phyloP scores from a whole-genome alignment of 2,797 vertebrate genomes.

The Macrochelys suwanniensis region DNA sequence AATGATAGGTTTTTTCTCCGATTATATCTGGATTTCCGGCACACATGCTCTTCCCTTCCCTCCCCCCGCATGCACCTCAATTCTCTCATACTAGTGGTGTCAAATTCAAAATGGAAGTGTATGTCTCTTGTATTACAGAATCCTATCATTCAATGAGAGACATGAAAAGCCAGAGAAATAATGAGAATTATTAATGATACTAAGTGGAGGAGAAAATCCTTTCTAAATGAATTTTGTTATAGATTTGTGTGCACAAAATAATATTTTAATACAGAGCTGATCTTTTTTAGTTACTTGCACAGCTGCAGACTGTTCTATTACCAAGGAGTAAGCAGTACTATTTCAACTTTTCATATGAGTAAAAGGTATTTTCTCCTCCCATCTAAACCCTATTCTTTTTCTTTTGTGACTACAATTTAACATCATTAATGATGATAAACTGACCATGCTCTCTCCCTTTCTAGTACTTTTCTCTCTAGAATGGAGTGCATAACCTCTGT shows the following conservation, averaged over 20 bases:
- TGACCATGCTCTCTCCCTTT: neutral
- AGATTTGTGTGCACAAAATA: neutral
- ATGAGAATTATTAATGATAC: conserved; percentile 47
- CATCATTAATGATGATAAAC: neutral
- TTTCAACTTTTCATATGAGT: neutral
- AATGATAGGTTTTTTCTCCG: too few species aligned
- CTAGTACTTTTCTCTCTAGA: conserved; percentile 14
- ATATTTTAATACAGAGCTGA: neutral
- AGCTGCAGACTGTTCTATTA: neutral
- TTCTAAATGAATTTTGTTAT: neutral
- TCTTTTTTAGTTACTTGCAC: neutral
- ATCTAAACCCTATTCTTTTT: neutral
- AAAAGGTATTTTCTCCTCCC: neutral
- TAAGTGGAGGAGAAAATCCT: conserved; percentile 5
- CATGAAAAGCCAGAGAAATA: conserved; percentile 4
- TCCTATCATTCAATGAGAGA: neutral
- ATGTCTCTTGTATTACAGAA: neutral
- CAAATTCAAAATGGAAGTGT: conserved; percentile 13
- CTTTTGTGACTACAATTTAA: conserved; percentile 2
- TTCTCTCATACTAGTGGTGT: neutral
- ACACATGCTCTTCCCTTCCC: neutral
- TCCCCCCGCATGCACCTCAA: conserved; percentile 11
- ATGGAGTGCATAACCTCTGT: neutral
- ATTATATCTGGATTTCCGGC: conserved; percentile 20
- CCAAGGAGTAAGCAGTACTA: neutral